Evolutionary conservation across 1,140 invertebrate species (phyloP), one percentile per base, ranked within the genome.

Genomic region (Heterodera carotae): DNA sequence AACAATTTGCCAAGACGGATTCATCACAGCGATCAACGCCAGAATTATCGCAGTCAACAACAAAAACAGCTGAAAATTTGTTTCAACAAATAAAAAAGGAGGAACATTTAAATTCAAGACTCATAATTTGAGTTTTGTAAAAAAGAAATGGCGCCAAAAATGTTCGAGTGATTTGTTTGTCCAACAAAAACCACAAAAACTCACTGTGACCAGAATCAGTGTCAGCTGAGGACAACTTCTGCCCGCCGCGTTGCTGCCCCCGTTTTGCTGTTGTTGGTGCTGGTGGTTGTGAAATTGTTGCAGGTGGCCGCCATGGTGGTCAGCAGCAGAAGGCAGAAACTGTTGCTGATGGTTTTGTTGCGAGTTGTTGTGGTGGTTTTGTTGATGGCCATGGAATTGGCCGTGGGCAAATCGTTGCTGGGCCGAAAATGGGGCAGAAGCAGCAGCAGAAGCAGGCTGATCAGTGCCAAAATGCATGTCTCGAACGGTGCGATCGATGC

Each of bases 1-100:
- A 27, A 86, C 85, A 27, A 86, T 85, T 76, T 86, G 85, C 85
- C 85, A 86, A 43, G 81, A 80, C 15, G 85, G 85, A 62, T 78
- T 86, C 53, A 87, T 71, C 10, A 83, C 76, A 34, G 83, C 85
- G 53, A 80, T 84, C 25, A 84, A 70, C 62, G 75, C 76, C 68
- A 86, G 76, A 64, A 81, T 84, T 15, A 86, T 76, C 6, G 69
- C 85, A 22, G 75, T 76, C 31, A 87, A 64, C 56, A 86, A 75
- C 59, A 86, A 62, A 34, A 87, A 79, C 36, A 87, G 53, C 22
- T 74, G 22, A 64, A 74, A 29, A 62, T 27, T 81, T 82, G 25
- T 67, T 39, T 43, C 83, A 79, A n/a, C n/a, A n/a, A n/a, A n/a
- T n/a, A n/a, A n/a, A n/a, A n/a, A n/a, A n/a, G n/a, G n/a, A n/a